Percentiles rank a stretch among this genome's conserved stretches.
Evolutionary conservation across 2,888 invertebrate species (phyloP).

Genomic region (Carcina quercana): DNA sequence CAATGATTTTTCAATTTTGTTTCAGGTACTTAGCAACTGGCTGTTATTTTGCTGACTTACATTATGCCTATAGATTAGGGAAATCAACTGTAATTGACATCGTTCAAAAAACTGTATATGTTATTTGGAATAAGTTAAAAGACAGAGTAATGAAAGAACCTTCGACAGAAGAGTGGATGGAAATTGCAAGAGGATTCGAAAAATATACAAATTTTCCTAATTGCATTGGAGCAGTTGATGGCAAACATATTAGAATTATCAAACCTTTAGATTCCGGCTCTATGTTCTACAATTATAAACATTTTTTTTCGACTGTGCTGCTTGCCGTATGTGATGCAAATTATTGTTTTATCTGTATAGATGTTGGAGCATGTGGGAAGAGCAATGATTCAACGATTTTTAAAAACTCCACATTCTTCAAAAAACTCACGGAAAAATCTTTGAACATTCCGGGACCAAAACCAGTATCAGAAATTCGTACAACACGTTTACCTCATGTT

Average conservation of each 20-base stretch:
- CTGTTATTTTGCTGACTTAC: conserved; percentile 5
- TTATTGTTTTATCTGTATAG: conserved; percentile 11
- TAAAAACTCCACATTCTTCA: conserved; percentile 10
- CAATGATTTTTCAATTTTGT: no score
- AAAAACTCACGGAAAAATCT: conserved; percentile 4
- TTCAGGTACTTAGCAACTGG: conserved; percentile 13
- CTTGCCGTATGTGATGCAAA: conserved; percentile 10
- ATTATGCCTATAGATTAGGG: conserved; percentile 8
- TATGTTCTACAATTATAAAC: conserved; percentile 1
- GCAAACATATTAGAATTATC: not conserved
- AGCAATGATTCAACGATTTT: conserved; percentile 10
- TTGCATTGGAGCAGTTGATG: not conserved
- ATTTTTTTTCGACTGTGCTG: conserved; percentile 2
- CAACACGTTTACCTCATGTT: not conserved
- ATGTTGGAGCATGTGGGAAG: conserved; percentile 3
- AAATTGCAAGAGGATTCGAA: conserved; percentile 10
- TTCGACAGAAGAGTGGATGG: conserved; percentile 9
- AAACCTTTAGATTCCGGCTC: not conserved
- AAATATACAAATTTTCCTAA: conserved; percentile 4
- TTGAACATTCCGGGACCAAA: not conserved
- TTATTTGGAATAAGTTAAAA: not conserved
- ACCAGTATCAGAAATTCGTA: no score
- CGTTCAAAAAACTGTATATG: conserved; percentile 1
- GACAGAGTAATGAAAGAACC: conserved; percentile 7
- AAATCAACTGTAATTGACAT: conserved; percentile 10